Base-by-base conservation (phyloP, 2,888 invertebrate species). In the Agriopis aurantiaria region DNA sequence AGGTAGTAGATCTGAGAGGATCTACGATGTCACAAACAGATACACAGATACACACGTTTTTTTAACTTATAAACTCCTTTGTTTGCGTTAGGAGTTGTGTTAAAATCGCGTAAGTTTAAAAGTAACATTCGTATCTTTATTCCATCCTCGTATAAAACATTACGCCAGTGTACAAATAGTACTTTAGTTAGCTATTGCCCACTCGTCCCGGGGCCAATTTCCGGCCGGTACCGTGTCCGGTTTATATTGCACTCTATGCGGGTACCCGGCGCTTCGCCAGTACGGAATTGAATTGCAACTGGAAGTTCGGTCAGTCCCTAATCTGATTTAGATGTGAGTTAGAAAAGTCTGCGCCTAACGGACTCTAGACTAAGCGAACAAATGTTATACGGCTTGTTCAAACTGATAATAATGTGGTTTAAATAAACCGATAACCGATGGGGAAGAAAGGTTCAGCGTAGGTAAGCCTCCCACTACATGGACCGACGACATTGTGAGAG, bases 251-350 rank as follows among this genome's bases (percentile, higher is more conserved):
- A 58, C 58, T 60, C 23, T 46, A 46, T 11, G 23, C 40, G 49
- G 53, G 33, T 11, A 40, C 7, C 60, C 14, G 10, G 49, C 49
- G 49, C 49, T 57, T 33, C 33, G 33, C 53, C 61, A 49, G 48
- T 11, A 11, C 61, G 56, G 61, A 68, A 68, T 68, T 52, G 58
- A 63, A 68, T 68, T 53, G 62, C 62, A 63, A 14, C 51, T 17
- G 17, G 55, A 68, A 63, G 41, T 60, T 65, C 53, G 68, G 64
- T 49, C 68, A 59, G 40, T 41, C 6, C 14, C 23, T 55, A 55
- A 69, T 69, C 60, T 56, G 69, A 60, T 69, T 64, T 60, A 48
- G 46, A 40, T 48, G 3, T 56, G 33, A 23, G 23, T 23, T 23
- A 23, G 52, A 62, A 43, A 62, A 49, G 52, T 12, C 46, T 58